These are phyloP conservation scores for Ctenicera cuprea DNA, from an alignment of 2,888 invertebrate species.

Conservation along the genomic window DNA sequence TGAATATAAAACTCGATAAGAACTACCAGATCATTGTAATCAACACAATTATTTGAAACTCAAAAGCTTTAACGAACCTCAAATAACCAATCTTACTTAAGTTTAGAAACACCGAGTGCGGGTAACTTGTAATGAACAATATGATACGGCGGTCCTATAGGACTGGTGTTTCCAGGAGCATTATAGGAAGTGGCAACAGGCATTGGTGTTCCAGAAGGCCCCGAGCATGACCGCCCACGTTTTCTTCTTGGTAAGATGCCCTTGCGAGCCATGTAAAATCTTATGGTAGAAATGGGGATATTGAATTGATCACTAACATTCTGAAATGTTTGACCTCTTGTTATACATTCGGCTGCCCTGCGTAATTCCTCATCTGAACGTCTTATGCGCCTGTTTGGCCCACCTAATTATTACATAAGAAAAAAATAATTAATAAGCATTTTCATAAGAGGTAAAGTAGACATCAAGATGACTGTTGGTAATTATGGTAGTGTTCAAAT, in stretches of 20 bases:
- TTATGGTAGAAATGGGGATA: conserved; percentile 91
- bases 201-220: conserved; percentile 70
- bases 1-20: background rate
- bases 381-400: conserved; percentile 76
- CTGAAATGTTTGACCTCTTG: conserved; percentile 91
- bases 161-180: conserved; percentile 75
- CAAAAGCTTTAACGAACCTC: background rate
- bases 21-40: background rate
- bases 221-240: conserved; percentile 79
- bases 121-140: conserved; percentile 86
- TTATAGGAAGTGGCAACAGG: conserved; percentile 69
- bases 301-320: conserved; percentile 91
- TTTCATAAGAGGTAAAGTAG: no score
- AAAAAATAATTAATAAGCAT: no score
- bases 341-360: conserved; percentile 90
- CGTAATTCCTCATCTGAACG: conserved; percentile 85
- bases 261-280: conserved; percentile 92
- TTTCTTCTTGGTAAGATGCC: conserved; percentile 87
- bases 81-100: conserved; percentile 65
- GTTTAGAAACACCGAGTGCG: conserved; percentile 75
- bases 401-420: conserved; percentile 46
- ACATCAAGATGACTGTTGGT: no score
- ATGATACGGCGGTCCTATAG: conserved; percentile 83
- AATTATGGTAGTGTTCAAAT: no score
- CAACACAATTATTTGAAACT: background rate